Conservation (phyloP, 2,888 invertebrate genomes). For the Caenorhabditis afra region DNA sequence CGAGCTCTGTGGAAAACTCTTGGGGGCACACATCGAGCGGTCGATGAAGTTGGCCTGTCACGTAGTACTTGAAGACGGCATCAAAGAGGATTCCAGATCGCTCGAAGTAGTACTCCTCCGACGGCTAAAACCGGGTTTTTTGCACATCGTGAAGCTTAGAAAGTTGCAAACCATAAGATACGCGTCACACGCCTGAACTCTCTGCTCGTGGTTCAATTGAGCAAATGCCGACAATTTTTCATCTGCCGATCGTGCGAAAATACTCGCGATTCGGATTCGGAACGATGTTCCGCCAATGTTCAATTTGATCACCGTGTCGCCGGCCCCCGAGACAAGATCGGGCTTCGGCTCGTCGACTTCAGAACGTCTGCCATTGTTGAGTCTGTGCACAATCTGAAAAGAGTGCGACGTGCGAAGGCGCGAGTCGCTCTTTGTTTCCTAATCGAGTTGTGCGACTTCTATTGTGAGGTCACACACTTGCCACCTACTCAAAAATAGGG, state of each 20-base stretch:
- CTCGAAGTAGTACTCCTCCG: constrained; percentile 79
- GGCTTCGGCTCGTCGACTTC: constrained; percentile 50
- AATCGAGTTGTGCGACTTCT: constrained; percentile 50
- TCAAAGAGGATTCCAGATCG: constrained; percentile 76
- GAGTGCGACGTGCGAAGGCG: constrained; percentile 12
- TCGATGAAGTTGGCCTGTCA: constrained; percentile 72
- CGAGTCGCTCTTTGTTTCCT: constrained; percentile 50
- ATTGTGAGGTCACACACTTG: constrained; percentile 46
- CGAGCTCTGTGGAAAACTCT: constrained; percentile 70
- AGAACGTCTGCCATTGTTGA: constrained; percentile 54
- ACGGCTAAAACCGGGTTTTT: constrained; percentile 58
- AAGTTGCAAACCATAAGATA: constrained; percentile 53
- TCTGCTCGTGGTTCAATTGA: constrained; percentile 65
- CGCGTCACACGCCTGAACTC: constrained; percentile 65
- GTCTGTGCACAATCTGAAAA: constrained; percentile 58
- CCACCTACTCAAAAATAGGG: constrained; percentile 40
- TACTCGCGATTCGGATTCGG: constrained; percentile 64
- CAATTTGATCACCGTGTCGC: constrained; percentile 68
- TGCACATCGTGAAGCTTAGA: too few species aligned
- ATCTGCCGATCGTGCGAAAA: constrained; percentile 66
- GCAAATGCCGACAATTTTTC: constrained; percentile 67
- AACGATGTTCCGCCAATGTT: constrained; percentile 73
- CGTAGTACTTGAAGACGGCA: constrained; percentile 77
- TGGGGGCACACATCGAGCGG: constrained; percentile 74
- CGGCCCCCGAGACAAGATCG: constrained; percentile 66